Conservation (phyloP, 2,888 invertebrate genomes). For the Busseola fusca region DNA sequence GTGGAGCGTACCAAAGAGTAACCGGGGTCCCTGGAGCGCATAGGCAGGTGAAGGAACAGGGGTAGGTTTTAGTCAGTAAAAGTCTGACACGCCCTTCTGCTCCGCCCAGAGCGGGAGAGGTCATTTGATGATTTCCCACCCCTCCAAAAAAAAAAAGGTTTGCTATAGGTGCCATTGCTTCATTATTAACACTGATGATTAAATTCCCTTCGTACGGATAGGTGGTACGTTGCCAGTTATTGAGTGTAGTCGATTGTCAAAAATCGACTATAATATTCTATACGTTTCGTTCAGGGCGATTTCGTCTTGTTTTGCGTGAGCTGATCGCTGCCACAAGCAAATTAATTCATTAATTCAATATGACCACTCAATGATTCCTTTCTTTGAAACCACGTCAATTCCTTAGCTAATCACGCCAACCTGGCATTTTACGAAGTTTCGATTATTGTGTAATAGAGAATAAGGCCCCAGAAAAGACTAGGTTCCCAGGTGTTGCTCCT, state of each 20-base stretch:
- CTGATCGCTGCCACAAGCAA: background rate
- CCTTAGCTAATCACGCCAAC: background rate
- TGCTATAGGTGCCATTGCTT: background rate
- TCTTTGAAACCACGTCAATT: background rate
- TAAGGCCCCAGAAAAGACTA: background rate
- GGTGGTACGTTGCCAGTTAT: background rate
- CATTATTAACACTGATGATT: background rate
- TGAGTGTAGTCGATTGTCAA: background rate
- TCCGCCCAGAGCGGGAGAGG: too few relatives aligned
- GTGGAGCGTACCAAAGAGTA: too few relatives aligned
- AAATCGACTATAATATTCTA: background rate
- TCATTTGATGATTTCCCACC: too few relatives aligned
- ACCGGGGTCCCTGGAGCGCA: too few relatives aligned
- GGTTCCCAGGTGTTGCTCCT: background rate
- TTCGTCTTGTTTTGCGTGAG: background rate
- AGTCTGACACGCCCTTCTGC: too few relatives aligned
- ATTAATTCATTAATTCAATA: background rate
- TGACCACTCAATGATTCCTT: background rate
- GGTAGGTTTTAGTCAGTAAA: too few relatives aligned
- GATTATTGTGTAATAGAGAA: background rate
- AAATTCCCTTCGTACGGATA: background rate
- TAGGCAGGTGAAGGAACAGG: too few relatives aligned
- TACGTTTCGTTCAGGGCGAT: background rate
- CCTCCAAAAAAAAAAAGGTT: too few relatives aligned
- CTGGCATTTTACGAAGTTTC: background rate